These are phyloP conservation scores for Nothocercus nigrocapillus DNA, from an alignment of 2,113 vertebrate species.

Conservation along the genomic window DNA sequence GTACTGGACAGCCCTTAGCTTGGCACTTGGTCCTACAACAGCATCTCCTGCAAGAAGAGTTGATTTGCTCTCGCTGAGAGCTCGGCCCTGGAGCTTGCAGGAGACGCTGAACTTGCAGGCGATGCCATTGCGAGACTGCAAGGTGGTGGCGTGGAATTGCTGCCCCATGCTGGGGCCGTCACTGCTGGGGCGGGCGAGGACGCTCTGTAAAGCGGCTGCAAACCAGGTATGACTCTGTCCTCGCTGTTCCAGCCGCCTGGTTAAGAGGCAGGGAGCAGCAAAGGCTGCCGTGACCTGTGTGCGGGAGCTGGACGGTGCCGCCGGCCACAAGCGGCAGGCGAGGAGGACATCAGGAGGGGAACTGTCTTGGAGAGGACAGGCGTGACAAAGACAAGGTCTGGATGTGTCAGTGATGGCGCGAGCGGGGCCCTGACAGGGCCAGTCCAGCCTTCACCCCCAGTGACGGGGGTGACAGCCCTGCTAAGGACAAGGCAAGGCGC, in stretches of 20 bases:
- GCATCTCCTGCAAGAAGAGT: no score
- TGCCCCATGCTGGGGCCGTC: neutral
- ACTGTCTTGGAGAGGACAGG: neutral
- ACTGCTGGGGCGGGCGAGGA: neutral
- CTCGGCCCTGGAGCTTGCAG: no score
- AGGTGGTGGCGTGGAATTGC: neutral
- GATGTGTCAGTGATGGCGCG: neutral
- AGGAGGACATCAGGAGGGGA: neutral
- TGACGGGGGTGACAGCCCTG: neutral
- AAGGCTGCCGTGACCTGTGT: neutral
- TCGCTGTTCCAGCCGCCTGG: accelerated
- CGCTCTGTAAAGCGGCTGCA: accelerated
- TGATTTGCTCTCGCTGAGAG: no score
- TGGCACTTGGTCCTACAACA: no score
- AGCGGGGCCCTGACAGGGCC: neutral
- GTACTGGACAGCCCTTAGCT: no score
- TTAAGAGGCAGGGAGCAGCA: neutral
- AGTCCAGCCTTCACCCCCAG: neutral
- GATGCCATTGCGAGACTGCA: accelerated
- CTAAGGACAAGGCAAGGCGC: neutral
- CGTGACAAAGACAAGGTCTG: slow-evolving; percentile 42
- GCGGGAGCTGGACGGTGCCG: neutral
- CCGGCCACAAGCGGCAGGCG: neutral
- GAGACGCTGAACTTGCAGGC: neutral
- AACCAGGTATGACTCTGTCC: accelerated